A percentile compares a stretch with the other conserved stretches of the same genome.
Evolutionary conservation across 1,140 invertebrate species (phyloP).

Genomic region (Drosophila bipectinata): DNA sequence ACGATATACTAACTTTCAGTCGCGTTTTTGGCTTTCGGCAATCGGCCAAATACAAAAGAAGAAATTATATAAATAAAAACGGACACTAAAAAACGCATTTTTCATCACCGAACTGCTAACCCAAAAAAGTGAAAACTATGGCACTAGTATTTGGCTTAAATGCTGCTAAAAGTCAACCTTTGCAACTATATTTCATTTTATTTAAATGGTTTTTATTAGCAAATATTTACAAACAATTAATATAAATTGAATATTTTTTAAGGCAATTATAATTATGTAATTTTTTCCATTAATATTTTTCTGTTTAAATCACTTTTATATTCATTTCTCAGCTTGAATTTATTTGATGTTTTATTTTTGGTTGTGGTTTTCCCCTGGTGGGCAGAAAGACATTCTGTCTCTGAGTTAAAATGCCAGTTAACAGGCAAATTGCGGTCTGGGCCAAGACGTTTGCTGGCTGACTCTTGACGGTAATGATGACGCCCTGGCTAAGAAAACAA

Average conservation of each 20-base stretch:
- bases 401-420: conserved; percentile 39
- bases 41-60: conserved; percentile 4
- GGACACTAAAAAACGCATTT: conserved; percentile 7
- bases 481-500: conserved; percentile 53
- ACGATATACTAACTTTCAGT: conserved; percentile 35
- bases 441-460: conserved; percentile 35
- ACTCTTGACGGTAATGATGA: conserved; percentile 55
- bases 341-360: conserved; percentile 8
- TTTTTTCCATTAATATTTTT: not conserved
- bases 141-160: conserved; percentile 4
- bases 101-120: conserved; percentile 13
- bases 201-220: not conserved
- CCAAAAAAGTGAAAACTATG: conserved; percentile 28
- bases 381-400: conserved; percentile 38
- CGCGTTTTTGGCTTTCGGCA: not conserved
- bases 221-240: too few relatives aligned
- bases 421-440: conserved; percentile 50
- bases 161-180: conserved; percentile 10
- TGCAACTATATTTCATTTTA: not conserved
- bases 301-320: too few relatives aligned
- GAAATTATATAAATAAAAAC: conserved; percentile 28
- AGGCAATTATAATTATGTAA: too few relatives aligned
- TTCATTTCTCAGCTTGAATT: not conserved
- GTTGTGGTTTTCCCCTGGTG: conserved; percentile 19
- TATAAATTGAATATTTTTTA: too few relatives aligned